Base-by-base conservation (phyloP, 2,113 vertebrate genomes). In the Trachemys scripta region DNA sequence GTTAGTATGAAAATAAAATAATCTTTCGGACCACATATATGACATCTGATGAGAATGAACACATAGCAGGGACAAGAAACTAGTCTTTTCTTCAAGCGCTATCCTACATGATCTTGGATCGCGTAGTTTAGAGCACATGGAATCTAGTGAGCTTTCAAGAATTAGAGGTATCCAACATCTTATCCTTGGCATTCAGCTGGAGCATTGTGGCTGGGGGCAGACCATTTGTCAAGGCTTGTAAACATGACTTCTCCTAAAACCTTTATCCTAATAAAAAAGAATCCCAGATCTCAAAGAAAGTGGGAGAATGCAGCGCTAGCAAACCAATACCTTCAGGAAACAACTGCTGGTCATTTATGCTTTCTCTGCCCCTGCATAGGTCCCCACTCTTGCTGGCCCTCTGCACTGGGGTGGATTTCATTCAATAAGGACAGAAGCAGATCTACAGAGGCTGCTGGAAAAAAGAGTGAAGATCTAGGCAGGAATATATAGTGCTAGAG, bases 31-130 rank as follows among this genome's bases (percentile, higher is more conserved):
- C 84, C 25, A 11, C 27, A 50, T 84, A 17, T 75, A 42, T 85
- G 0, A 14, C 31, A 25, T 75, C 62, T 90, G 96, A 88, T 49
- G 79, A 78, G 78, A 95, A 93, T 65, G 85, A 57, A 94, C 89
- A 88, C 95, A 88, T 57, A 79, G 82, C 4, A n/a, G 29, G 47
- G 8, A 1, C 76, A 82, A 95, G 59, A 59, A 69, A 69, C 90
- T 85, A 31, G 69, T 93, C 88, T 95, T 87, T 94, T 86, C n/a
- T 87, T 92, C 78, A 84, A 3, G 1, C 7, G 24, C 25, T 89
- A 12, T 62, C 95, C 93, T 95, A 83, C 82, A 92, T 87, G 80
- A 94, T 96, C 97, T 97, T 97, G 92, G 91, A 95, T 96, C 80
- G 80, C 87, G 82, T 84, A 88, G 93, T 47, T 93, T 84, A 59